Base-by-base conservation (phyloP, 2,888 invertebrate species). In the Hirtodrosophila cameraria region DNA sequence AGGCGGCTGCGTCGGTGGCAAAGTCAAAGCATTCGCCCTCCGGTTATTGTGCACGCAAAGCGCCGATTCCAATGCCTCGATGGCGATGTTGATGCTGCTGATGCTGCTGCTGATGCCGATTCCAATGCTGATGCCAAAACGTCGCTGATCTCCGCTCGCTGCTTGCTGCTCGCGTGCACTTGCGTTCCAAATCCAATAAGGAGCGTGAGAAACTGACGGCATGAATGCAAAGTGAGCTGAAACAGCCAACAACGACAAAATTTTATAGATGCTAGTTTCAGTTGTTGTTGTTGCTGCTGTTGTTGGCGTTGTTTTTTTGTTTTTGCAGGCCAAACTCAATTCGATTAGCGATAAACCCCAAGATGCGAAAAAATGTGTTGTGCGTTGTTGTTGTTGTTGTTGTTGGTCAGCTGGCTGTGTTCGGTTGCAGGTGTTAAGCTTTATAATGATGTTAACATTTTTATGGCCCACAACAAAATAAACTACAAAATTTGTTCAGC, bases 121-220 rank as follows among this genome's bases (percentile, higher is more conserved):
- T 53, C 46, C 36, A 59, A 46, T 23, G 53, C 35, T 36, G 54
- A 33, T 66, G 58, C 49, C 49, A 33, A 54, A 43, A 57, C 64
- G 39, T 55, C 30, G 54, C 38, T 62, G 65, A 61, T 74, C 71
- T 65, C 59, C 42, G 53, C 55, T 46, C 45, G 36, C 62, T 13
- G 41, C 41, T 42, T 12, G 35, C 49, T 60, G 77, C 75, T 87
- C 83, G 88, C 86, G 80, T 88, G 79, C 80, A 84, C 76, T 87
- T 86, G 86, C 80, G 83, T 64, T 80, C 78, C 80, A 76, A 76
- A 80, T 86, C 79, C 81, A 86, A 87, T 86, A 84, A 87, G 85
- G 83, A 88, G 88, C 88, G 88, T 88, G 88, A 87, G 88, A 88
- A 88, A 87, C 82, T 67, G 81, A 54, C 75, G 69, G 71, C 79